These are phyloP conservation scores for Homalodisca vitripennis DNA, from an alignment of 1,140 invertebrate species.

Conservation along the genomic window DNA sequence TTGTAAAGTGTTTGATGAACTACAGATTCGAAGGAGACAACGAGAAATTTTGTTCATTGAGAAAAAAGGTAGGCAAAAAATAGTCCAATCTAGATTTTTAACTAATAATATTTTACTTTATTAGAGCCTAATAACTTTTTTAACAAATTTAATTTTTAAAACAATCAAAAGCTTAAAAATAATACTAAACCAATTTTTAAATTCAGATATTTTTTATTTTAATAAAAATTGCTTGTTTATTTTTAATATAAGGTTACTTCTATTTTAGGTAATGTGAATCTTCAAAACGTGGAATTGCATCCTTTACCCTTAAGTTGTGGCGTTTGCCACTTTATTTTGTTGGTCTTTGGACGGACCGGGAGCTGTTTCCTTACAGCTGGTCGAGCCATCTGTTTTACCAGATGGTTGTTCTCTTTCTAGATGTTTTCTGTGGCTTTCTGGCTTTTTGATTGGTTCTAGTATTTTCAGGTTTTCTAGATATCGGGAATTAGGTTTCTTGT, in stretches of 20 bases:
- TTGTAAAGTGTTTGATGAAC: background rate
- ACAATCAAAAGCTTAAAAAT: background rate
- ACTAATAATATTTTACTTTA: background rate
- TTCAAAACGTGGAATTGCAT: background rate
- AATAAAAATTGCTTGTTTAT: background rate
- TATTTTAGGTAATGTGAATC: background rate
- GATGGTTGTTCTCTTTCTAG: no score
- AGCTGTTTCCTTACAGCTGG: no score
- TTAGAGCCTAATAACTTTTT: background rate
- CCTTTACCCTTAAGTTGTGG: background rate
- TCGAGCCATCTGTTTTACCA: no score
- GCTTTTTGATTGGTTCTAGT: no score
- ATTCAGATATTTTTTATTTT: background rate
- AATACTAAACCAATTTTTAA: background rate
- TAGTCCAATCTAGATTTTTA: background rate
- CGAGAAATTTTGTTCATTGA: conserved; percentile 9
- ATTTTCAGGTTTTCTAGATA: no score
- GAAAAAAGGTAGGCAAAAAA: background rate
- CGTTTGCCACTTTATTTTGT: no score
- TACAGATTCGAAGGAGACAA: background rate
- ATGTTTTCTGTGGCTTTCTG: no score
- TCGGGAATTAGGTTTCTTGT: no score
- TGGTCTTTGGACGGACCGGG: no score
- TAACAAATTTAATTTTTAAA: background rate
- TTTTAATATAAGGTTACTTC: background rate